Percentiles rank a stretch among this genome's conserved stretches.
phyloP scores from a whole-genome alignment of 92 coral and sea anemone genomes.

The Zoanthus sansibaricus region DNA sequence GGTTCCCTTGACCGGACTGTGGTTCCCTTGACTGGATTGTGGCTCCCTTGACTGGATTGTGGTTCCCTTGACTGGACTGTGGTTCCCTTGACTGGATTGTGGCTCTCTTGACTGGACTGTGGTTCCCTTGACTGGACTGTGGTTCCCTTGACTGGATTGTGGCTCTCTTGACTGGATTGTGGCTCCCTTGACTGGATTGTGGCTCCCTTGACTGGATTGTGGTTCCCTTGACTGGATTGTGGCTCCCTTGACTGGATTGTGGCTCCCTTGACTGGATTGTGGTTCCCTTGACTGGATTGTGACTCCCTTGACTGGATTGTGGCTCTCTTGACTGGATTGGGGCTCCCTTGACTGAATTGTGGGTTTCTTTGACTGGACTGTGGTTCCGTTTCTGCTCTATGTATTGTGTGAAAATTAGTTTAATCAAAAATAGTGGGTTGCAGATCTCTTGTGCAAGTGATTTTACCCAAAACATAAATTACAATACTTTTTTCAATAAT shows the following conservation, averaged over 20 bases:
- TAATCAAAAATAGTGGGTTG: not conserved
- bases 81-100: too few relatives aligned
- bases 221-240: not conserved
- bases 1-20: not conserved
- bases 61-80: not conserved
- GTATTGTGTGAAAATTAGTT: too few relatives aligned
- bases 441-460: not conserved
- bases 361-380: not conserved
- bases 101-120: too few relatives aligned
- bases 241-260: not conserved
- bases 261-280: not conserved
- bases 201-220: not conserved
- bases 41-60: not conserved
- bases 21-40: not conserved
- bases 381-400: not conserved
- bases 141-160: too few relatives aligned
- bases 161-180: too few relatives aligned
- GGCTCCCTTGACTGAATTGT: not conserved
- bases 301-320: not conserved
- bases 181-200: not conserved
- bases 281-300: not conserved
- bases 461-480: not conserved
- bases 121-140: not conserved
- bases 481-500: too few relatives aligned
- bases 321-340: not conserved